Conservation (phyloP, 2,888 invertebrate genomes). For the Andrena bicolor region DNA sequence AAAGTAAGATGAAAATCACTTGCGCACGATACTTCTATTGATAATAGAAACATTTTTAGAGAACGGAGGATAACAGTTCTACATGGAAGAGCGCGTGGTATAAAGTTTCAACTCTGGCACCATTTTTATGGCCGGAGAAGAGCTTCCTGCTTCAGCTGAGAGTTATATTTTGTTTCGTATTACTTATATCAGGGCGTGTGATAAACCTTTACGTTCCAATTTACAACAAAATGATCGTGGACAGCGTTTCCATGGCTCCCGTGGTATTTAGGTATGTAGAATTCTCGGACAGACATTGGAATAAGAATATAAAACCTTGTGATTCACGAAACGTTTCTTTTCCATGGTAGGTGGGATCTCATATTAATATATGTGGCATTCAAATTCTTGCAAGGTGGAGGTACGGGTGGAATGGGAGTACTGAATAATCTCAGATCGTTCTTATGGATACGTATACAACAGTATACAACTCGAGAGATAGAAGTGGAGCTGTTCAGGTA, state of each 20-base stretch:
- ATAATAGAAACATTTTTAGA: slow-evolving; percentile 75
- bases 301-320: background rate
- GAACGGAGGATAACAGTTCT: slow-evolving; percentile 88
- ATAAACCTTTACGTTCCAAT: slow-evolving; percentile 97
- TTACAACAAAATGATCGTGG: slow-evolving; percentile 94
- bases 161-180: slow-evolving; percentile 92
- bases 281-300: background rate
- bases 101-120: slow-evolving; percentile 92
- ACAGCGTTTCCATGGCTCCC: slow-evolving; percentile 77
- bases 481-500: slow-evolving; percentile 87
- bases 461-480: slow-evolving; percentile 97
- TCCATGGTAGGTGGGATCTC: slow-evolving; percentile 92
- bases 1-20: background rate
- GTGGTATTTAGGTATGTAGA: slow-evolving; percentile 76
- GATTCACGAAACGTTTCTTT: slow-evolving; percentile 19
- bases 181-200: slow-evolving; percentile 92
- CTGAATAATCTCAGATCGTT: slow-evolving; percentile 96
- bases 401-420: slow-evolving; percentile 96
- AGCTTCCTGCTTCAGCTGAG: slow-evolving; percentile 91
- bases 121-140: slow-evolving; percentile 97
- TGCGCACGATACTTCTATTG: background rate
- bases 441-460: slow-evolving; percentile 98
- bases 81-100: slow-evolving; percentile 92
- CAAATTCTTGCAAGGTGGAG: slow-evolving; percentile 98
- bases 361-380: slow-evolving; percentile 94